Conservation (phyloP, 2,113 vertebrate genomes). For the Lutjanus erythropterus region DNA sequence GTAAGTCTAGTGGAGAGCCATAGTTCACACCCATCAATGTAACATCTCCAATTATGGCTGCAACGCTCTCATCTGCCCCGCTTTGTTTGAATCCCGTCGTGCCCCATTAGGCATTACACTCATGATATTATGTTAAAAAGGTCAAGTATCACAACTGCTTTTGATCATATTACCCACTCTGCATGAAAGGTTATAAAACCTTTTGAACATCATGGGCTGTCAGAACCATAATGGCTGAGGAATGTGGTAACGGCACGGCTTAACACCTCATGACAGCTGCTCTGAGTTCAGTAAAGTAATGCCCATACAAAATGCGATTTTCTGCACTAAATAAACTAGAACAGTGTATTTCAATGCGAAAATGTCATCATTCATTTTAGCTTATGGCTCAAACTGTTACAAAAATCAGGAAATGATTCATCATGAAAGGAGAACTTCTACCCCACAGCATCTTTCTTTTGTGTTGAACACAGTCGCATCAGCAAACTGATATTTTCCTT, state of each 20-base stretch:
- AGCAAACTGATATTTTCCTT: not conserved
- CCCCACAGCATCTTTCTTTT: not conserved
- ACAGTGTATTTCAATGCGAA: not conserved
- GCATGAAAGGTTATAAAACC: constrained; percentile 45
- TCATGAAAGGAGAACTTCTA: not conserved
- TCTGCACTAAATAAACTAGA: not conserved
- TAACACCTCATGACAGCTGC: constrained; percentile 24
- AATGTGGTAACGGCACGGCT: constrained; percentile 8
- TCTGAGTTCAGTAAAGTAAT: constrained; percentile 10
- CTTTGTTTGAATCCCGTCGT: constrained; percentile 50
- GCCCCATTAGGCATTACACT: constrained; percentile 38
- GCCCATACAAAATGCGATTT: not conserved
- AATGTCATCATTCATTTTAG: not conserved
- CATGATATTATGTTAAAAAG: constrained; percentile 59
- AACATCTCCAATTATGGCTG: constrained; percentile 54
- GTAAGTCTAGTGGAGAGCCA: not conserved
- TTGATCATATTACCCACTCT: constrained; percentile 47
- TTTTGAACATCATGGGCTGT: constrained; percentile 29
- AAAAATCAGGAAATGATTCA: not conserved
- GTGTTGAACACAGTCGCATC: not conserved
- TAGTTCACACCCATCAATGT: constrained; percentile 44
- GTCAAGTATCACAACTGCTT: constrained; percentile 57
- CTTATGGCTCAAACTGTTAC: not conserved
- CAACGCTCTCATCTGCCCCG: constrained; percentile 5
- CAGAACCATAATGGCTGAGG: constrained; percentile 3